Percentiles rank a stretch among this genome's conserved stretches.
Conservation (phyloP, 1,140 invertebrate genomes). For the Drosophila melanica region DNA sequence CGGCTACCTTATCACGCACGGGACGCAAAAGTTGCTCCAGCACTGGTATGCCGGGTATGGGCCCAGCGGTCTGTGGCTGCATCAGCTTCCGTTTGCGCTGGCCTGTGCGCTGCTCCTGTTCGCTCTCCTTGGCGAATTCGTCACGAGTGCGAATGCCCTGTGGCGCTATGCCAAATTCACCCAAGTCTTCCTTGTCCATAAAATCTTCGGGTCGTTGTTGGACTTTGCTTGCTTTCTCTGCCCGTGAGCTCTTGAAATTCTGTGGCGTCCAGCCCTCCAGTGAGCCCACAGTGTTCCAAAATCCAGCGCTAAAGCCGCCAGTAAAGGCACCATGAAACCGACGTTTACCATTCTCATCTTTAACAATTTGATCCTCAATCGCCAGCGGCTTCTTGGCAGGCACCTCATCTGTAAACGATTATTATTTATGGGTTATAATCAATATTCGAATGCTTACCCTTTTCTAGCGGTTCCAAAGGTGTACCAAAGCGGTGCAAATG, state of each 20-base stretch:
- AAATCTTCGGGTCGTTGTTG: slow-evolving; percentile 94
- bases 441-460: slow-evolving; percentile 86
- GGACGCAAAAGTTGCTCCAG: slow-evolving; percentile 91
- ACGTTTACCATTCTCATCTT: slow-evolving; percentile 94
- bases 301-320: slow-evolving; percentile 99
- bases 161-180: slow-evolving; percentile 97
- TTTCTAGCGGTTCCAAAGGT: slow-evolving; percentile 90
- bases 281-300: slow-evolving; percentile 98
- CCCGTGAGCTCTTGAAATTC: slow-evolving; percentile 95
- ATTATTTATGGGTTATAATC: neutral
- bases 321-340: slow-evolving; percentile 99
- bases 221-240: slow-evolving; percentile 86
- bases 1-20: slow-evolving; percentile 93
- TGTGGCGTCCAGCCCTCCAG: slow-evolving; percentile 97
- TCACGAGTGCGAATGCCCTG: slow-evolving; percentile 90
- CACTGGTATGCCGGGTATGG: slow-evolving; percentile 92
- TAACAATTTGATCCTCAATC: slow-evolving; percentile 95
- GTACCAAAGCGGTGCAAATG: slow-evolving; percentile 90
- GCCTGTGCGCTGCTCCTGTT: slow-evolving; percentile 84
- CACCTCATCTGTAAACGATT: slow-evolving; percentile 87
- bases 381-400: slow-evolving; percentile 91
- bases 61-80: slow-evolving; percentile 85
- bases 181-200: slow-evolving; percentile 99
- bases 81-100: slow-evolving; percentile 83
- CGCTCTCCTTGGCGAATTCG: slow-evolving; percentile 87